Percentiles rank a stretch among this genome's conserved stretches.
Conservation (phyloP, 2,113 vertebrate genomes). For the Mormyrus lacerda region DNA sequence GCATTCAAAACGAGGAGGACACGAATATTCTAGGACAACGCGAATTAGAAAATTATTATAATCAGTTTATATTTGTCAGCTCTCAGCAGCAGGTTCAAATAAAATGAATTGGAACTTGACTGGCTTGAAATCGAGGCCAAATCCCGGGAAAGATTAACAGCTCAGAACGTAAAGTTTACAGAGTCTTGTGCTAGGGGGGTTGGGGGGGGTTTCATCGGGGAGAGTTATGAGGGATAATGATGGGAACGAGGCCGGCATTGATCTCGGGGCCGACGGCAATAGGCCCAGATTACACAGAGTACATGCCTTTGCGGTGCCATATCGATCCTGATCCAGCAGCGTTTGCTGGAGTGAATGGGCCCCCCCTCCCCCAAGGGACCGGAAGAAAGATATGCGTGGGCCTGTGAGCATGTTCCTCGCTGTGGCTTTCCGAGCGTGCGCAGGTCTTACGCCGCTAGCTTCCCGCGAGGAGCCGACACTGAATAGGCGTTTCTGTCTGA, state of each 20-base stretch:
- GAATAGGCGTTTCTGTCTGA: conserved; percentile 34
- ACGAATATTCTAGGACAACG: not conserved
- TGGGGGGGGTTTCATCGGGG: not conserved
- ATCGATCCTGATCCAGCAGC: not conserved
- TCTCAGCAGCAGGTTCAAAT: not conserved
- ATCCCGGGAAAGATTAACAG: not conserved
- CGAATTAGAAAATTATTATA: not conserved
- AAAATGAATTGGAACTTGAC: not conserved
- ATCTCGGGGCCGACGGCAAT: not conserved
- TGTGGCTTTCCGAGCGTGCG: not conserved
- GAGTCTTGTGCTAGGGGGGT: not conserved
- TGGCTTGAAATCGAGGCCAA: not conserved
- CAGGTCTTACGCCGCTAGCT: not conserved
- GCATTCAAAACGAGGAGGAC: not conserved
- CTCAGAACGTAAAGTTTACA: not conserved
- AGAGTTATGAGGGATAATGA: not conserved
- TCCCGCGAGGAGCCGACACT: conserved; percentile 9
- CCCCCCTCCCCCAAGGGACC: not conserved
- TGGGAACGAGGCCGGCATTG: not conserved
- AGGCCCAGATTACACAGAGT: not conserved
- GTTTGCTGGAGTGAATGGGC: not conserved
- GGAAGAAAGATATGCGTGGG: not conserved
- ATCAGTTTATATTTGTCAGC: not conserved
- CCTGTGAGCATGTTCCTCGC: not conserved
- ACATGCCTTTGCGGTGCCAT: not conserved